Conservation (phyloP, 1,140 invertebrate species). For the Philotrypesis tridentata region DNA sequence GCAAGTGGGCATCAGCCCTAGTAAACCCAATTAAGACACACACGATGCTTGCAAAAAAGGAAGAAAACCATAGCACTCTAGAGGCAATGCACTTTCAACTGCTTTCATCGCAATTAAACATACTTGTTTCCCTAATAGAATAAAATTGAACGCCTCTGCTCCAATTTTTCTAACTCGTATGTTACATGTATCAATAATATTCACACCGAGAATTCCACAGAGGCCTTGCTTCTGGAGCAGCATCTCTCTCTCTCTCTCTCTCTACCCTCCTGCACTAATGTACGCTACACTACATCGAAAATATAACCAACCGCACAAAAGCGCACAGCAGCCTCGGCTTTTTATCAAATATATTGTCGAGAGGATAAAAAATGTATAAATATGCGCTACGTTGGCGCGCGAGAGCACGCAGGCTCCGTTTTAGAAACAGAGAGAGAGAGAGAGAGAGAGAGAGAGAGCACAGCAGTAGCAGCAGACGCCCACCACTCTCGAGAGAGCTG, state of each 20-base stretch:
- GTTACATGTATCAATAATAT: no score
- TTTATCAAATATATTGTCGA: background rate
- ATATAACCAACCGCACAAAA: background rate
- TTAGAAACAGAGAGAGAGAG: background rate
- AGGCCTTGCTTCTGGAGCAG: background rate
- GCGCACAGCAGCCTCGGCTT: background rate
- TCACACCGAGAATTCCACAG: background rate
- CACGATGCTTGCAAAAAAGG: background rate
- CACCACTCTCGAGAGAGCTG: constrained; percentile 2
- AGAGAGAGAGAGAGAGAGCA: background rate
- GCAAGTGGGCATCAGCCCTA: background rate
- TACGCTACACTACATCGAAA: background rate
- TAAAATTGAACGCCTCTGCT: background rate
- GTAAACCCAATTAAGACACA: background rate
- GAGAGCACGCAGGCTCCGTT: background rate
- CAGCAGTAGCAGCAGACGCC: constrained; percentile 27
- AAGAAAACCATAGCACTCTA: background rate
- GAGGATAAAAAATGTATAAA: background rate
- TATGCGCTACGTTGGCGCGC: no score
- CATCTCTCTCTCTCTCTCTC: no score
- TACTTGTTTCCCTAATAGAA: background rate
- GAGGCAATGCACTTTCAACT: background rate
- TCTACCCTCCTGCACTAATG: no score
- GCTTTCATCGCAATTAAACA: background rate
- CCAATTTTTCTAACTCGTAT: background rate